A percentile compares a stretch with the other conserved stretches of the same genome.
Conservation (phyloP, 1,140 invertebrate species). For the Coboldia fuscipes region DNA sequence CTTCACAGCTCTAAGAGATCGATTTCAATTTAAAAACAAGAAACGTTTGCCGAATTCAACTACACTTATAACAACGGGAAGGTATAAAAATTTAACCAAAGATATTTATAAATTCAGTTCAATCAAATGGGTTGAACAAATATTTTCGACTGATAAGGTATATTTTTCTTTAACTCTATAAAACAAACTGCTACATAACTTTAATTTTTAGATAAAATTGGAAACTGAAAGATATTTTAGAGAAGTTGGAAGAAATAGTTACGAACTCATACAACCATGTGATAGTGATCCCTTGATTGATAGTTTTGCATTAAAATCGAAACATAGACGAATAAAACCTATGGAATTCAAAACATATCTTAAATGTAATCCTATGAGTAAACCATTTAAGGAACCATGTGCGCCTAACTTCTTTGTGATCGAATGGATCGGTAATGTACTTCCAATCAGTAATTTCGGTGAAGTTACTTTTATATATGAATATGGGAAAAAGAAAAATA, state of each 20-base stretch:
- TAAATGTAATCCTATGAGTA: neutral
- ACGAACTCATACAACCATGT: neutral
- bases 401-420: constrained; percentile 6
- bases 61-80: constrained; percentile 9
- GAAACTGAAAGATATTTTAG: neutral
- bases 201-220: neutral
- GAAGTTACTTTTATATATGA: constrained; percentile 12
- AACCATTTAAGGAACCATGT: neutral
- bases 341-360: neutral
- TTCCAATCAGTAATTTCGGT: constrained; percentile 14
- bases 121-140: constrained; percentile 10
- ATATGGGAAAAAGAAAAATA: constrained; percentile 2
- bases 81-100: constrained; percentile 13
- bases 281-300: neutral
- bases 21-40: constrained; percentile 13
- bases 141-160: constrained; percentile 14
- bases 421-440: constrained; percentile 12
- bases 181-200: neutral
- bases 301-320: neutral
- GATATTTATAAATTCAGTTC: constrained; percentile 14
- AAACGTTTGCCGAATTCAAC: constrained; percentile 10
- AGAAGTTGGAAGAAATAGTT: neutral
- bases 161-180: neutral
- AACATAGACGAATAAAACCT: neutral
- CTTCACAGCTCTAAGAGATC: constrained; percentile 14